phyloP scores from a whole-genome alignment of 2,797 vertebrate species.

The Schizopygopsis malacanthus region DNA sequence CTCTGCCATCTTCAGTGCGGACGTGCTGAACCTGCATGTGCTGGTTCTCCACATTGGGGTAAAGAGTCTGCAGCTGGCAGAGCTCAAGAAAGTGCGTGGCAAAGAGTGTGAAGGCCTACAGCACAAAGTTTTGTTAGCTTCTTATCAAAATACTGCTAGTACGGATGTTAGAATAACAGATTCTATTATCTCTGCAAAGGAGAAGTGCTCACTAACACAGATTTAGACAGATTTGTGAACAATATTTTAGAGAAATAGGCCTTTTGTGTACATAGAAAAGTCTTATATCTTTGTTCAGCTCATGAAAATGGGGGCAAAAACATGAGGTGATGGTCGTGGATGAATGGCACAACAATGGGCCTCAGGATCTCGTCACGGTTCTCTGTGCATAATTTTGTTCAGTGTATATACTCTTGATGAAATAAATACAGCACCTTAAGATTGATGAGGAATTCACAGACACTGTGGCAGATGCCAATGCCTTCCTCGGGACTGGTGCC shows the following conservation, averaged over 20 bases:
- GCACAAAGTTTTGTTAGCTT: constrained; percentile 45
- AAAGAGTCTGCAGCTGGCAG: constrained; percentile 88
- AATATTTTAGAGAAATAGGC: too few species aligned
- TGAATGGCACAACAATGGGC: too few species aligned
- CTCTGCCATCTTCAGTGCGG: constrained; percentile 76
- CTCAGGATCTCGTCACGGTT: too few species aligned
- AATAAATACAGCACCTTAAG: constrained; percentile 84
- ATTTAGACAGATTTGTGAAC: too few species aligned
- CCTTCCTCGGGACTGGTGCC: constrained; percentile 96
- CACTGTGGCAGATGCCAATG: constrained; percentile 93
- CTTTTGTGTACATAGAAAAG: too few species aligned
- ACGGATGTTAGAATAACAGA: neutral
- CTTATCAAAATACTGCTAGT: neutral
- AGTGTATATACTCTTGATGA: neutral
- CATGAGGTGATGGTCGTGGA: too few species aligned
- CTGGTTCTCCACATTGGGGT: constrained; percentile 94
- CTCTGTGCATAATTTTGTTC: too few species aligned
- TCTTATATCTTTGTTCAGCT: too few species aligned
- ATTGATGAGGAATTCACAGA: constrained; percentile 92
- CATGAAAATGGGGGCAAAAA: too few species aligned
- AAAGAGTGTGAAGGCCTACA: constrained; percentile 93
- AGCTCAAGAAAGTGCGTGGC: constrained; percentile 96
- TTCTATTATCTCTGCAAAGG: too few species aligned
- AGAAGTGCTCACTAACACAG: too few species aligned
- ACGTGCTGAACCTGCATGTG: constrained; percentile 94